Conservation (phyloP, 2,113 vertebrate genomes). For the Lagenorhynchus albirostris region DNA sequence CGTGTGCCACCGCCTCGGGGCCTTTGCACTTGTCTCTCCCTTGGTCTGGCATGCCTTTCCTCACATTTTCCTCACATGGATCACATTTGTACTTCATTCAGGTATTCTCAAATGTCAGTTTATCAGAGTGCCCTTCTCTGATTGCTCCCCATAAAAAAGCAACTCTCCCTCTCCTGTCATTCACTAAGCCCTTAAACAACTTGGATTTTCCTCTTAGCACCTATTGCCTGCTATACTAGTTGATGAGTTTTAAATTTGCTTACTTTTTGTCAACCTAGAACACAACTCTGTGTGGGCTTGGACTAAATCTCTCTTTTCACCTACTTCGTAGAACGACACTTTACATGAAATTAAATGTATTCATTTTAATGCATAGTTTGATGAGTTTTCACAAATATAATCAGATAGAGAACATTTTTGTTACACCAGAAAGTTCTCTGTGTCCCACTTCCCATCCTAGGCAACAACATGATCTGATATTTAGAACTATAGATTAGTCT, state of each 20-base stretch:
- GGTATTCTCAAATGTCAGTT: neutral
- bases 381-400: neutral
- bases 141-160: neutral
- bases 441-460: neutral
- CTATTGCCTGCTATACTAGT: neutral
- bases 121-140: neutral
- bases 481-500: neutral
- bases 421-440: neutral
- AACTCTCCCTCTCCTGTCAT: neutral
- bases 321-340: neutral
- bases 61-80: neutral
- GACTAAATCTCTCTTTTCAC: neutral
- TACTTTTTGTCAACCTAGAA: neutral
- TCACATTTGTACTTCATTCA: neutral
- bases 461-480: neutral
- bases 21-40: neutral
- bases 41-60: neutral
- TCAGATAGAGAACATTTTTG: neutral
- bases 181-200: neutral
- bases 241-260: neutral
- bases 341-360: neutral
- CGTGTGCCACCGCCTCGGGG: rapidly evolving
- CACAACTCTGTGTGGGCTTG: neutral
- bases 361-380: neutral
- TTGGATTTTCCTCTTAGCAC: neutral